phyloP scores from a whole-genome alignment of 2,113 vertebrate species.

The Lichenostomus cassidix region DNA sequence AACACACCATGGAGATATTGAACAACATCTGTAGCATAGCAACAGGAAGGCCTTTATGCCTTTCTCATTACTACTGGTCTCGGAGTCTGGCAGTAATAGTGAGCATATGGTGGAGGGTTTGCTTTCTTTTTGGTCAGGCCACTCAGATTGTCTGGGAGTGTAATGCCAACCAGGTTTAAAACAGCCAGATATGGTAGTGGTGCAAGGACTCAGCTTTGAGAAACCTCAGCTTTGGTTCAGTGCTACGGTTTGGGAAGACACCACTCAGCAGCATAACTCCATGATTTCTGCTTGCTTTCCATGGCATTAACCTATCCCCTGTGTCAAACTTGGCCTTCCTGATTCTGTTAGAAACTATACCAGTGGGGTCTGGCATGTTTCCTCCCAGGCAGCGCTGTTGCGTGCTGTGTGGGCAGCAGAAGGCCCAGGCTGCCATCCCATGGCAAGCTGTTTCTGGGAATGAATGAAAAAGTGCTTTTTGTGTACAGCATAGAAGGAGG shows the following conservation, averaged over 20 bases:
- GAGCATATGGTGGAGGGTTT: not conserved
- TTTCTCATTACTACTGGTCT: not conserved
- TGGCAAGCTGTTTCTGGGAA: not conserved
- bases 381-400: rapidly evolving
- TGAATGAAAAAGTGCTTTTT: not conserved
- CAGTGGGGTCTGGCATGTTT: not conserved
- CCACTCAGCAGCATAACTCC: not conserved
- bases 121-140: not conserved
- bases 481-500: not conserved
- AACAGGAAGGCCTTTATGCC: not conserved
- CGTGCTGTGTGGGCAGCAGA: not conserved
- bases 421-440: not conserved
- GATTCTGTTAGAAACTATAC: not conserved
- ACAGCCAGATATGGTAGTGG: not conserved
- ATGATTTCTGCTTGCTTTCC: not conserved
- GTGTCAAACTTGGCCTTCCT: not conserved
- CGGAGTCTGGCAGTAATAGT: not conserved
- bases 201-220: not conserved
- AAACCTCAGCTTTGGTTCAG: not conserved
- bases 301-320: rapidly evolving
- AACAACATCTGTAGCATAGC: constrained; percentile 3
- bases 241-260: not conserved
- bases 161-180: not conserved
- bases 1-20: not conserved
- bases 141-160: not conserved